Conservation (phyloP, 2,888 invertebrate species). For the Dolomedes plantarius region DNA sequence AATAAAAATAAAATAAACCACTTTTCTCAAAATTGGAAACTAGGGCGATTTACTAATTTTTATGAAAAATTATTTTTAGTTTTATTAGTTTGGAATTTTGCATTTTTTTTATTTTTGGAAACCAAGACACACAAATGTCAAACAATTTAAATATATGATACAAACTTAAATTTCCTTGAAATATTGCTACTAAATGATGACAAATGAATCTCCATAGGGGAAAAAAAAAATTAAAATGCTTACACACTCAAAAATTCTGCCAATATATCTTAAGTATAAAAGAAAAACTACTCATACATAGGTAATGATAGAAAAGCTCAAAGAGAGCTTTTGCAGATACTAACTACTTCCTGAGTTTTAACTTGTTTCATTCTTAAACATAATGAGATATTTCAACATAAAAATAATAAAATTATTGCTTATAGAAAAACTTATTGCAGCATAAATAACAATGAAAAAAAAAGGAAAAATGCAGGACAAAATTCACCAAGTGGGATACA, state of each 20-base stretch:
- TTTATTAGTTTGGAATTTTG: no score
- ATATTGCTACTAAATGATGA: no score
- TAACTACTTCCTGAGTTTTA: conserved; percentile 67
- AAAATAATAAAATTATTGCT: conserved; percentile 6
- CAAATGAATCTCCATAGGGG: no score
- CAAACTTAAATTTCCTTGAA: no score
- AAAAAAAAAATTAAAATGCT: no score
- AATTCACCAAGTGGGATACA: background rate
- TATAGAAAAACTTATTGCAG: background rate
- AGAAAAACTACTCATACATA: conserved; percentile 21
- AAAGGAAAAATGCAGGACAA: background rate
- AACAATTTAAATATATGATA: no score
- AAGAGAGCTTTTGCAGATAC: conserved; percentile 25
- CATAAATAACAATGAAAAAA: background rate
- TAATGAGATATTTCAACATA: conserved; percentile 13
- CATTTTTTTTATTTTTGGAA: no score
- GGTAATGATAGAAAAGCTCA: conserved; percentile 30
- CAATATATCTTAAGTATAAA: conserved; percentile 5
- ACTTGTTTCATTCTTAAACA: conserved; percentile 45
- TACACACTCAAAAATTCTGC: background rate
- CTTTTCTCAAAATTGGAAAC: no score
- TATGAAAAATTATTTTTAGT: no score
- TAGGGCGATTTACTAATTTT: no score
- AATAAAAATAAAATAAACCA: no score
- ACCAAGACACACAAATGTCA: no score